Conservation (phyloP, 2,113 vertebrate genomes). For the Vulpes ferrilata region DNA sequence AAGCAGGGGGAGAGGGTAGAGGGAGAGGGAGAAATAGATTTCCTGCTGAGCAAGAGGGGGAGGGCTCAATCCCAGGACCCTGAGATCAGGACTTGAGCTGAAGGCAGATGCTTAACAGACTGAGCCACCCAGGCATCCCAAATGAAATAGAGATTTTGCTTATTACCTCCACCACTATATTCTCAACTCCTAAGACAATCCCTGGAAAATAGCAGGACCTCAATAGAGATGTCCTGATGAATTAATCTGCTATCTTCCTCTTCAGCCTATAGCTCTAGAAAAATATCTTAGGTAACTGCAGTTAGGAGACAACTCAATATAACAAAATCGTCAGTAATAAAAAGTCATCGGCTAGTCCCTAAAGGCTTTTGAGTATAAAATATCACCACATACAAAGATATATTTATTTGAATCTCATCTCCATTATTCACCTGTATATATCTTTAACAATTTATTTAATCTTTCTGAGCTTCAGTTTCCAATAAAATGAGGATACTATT, state of each 20-base stretch:
- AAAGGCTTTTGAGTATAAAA: conserved; percentile 29
- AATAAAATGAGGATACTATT: not conserved
- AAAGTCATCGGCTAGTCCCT: not conserved
- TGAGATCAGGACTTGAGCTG: too few species aligned
- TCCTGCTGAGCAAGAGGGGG: too few species aligned
- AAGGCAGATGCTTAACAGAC: too few species aligned
- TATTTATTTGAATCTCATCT: not conserved
- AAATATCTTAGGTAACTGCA: not conserved
- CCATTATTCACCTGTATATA: not conserved
- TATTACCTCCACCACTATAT: not conserved
- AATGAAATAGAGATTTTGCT: not conserved
- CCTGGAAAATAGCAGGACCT: not conserved
- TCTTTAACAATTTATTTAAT: not conserved
- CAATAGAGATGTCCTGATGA: not conserved
- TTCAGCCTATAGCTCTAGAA: not conserved
- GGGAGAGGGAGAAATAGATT: too few species aligned
- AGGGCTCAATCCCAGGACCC: too few species aligned
- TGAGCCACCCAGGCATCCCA: too few species aligned
- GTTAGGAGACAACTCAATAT: not conserved
- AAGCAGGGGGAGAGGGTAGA: too few species aligned
- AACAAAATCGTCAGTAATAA: not conserved
- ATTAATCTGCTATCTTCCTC: not conserved
- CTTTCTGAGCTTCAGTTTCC: not conserved
- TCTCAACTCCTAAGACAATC: not conserved
- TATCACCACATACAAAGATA: not conserved